Conservation (phyloP, 2,797 vertebrate genomes). For the Phyllotis vaccarum region DNA sequence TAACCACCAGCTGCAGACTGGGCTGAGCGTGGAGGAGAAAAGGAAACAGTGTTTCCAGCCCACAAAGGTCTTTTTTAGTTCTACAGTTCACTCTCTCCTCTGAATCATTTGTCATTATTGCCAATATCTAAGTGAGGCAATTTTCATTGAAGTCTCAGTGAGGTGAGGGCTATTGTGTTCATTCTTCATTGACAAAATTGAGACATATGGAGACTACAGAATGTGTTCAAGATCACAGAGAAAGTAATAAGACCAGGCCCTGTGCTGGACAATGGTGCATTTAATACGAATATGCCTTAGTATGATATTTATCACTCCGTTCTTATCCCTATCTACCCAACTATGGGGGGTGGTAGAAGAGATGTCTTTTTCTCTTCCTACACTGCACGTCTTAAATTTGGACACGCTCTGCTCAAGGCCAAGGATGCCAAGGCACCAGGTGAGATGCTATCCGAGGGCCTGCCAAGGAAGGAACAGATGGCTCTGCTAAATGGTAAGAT, state of each 20-base stretch:
- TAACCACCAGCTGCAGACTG: not conserved
- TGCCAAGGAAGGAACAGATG: slow-evolving; percentile 86
- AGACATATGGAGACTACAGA: not conserved
- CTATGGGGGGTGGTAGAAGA: not conserved
- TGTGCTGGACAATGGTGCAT: not conserved
- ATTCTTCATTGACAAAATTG: not conserved
- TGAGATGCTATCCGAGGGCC: slow-evolving; percentile 65
- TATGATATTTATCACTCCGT: not conserved
- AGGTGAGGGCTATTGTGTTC: not conserved
- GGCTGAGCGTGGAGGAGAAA: not conserved
- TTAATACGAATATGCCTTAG: not conserved
- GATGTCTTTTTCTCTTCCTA: not conserved
- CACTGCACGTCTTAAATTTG: not conserved
- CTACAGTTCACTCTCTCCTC: not conserved
- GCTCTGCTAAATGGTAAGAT: slow-evolving; percentile 84
- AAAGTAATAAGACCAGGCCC: not conserved
- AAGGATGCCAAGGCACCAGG: slow-evolving; percentile 71
- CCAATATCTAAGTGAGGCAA: not conserved
- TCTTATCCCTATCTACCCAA: not conserved
- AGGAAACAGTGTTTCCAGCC: not conserved
- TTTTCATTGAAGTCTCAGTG: not conserved
- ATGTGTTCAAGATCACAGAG: not conserved
- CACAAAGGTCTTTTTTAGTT: not conserved
- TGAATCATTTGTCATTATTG: not conserved
- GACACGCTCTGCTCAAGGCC: slow-evolving; percentile 55